Conservation (phyloP, 1,140 invertebrate species). For the Megathymus violae region DNA sequence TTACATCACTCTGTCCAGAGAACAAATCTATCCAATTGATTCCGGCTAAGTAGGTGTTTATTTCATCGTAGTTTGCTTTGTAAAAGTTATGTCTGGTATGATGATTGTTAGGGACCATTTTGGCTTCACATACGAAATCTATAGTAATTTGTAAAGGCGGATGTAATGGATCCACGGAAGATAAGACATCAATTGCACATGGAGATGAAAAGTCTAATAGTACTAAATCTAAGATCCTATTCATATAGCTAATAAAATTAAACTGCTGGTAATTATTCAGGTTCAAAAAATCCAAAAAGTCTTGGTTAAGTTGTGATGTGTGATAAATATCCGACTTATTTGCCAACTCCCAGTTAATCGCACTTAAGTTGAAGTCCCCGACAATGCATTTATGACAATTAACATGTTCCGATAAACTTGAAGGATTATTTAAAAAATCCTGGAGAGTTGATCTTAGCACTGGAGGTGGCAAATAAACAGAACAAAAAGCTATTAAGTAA, state of each 20-base stretch:
- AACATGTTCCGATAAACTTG: slow-evolving; percentile 19
- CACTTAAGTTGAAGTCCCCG: slow-evolving; percentile 42
- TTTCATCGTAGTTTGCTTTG: slow-evolving; percentile 37
- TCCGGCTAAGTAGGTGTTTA: slow-evolving; percentile 20
- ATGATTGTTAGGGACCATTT: background rate
- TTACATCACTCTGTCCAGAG: slow-evolving; percentile 9
- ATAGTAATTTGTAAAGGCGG: slow-evolving; percentile 34
- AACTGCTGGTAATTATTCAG: slow-evolving; percentile 31
- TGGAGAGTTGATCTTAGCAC: slow-evolving; percentile 17
- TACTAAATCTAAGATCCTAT: slow-evolving; percentile 35
- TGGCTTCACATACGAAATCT: background rate
- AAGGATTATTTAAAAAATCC: slow-evolving; percentile 32
- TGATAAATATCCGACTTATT: slow-evolving; percentile 7
- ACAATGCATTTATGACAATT: slow-evolving; percentile 20
- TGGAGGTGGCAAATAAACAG: slow-evolving; percentile 42
- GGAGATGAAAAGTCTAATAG: slow-evolving; percentile 15
- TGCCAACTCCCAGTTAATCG: slow-evolving; percentile 36
- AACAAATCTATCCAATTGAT: slow-evolving; percentile 30
- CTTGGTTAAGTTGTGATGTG: slow-evolving; percentile 5
- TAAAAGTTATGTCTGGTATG: slow-evolving; percentile 26
- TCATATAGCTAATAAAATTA: slow-evolving; percentile 22
- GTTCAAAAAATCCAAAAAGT: slow-evolving; percentile 28
- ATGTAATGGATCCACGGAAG: slow-evolving; percentile 36
- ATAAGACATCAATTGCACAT: slow-evolving; percentile 16
- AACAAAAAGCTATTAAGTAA: slow-evolving; percentile 34